Conservation (phyloP, 2,888 invertebrate genomes). For the Tanypteryx hageni region DNA sequence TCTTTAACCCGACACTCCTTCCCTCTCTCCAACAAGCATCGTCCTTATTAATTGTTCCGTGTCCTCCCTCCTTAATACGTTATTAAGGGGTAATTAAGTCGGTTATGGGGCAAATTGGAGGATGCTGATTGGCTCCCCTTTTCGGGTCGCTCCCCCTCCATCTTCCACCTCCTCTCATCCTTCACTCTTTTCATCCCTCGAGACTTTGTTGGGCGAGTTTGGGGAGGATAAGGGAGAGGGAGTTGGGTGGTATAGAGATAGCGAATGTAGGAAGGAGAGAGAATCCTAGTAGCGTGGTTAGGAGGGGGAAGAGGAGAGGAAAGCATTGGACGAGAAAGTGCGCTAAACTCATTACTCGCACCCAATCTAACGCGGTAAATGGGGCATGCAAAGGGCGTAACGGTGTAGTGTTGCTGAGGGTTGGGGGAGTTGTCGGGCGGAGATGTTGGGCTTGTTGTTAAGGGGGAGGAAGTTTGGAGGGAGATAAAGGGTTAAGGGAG, state of each 20-base stretch:
- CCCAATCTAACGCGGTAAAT: constrained; percentile 56
- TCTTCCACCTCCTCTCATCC: neutral
- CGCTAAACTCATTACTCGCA: constrained; percentile 60
- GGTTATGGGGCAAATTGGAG: constrained; percentile 57
- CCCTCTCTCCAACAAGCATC: constrained; percentile 30
- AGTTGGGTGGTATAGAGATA: too few relatives aligned
- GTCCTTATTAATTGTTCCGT: constrained; percentile 52
- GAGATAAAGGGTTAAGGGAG: neutral
- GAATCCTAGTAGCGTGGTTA: neutral
- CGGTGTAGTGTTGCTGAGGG: neutral
- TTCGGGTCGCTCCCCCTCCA: neutral
- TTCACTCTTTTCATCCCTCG: neutral
- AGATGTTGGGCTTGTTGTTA: neutral
- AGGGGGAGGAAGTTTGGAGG: neutral
- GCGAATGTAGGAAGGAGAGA: neutral
- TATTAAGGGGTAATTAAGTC: constrained; percentile 60
- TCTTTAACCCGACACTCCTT: constrained; percentile 18
- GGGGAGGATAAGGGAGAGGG: neutral
- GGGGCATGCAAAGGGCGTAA: constrained; percentile 50
- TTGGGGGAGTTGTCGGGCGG: neutral
- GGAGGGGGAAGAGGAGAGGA: constrained; percentile 28
- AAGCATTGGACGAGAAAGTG: constrained; percentile 51
- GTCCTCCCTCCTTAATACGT: constrained; percentile 58
- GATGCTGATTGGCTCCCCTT: constrained; percentile 53
- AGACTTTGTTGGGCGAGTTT: neutral